phyloP scores from a whole-genome alignment of 2,797 vertebrate species.

The Percopsis omiscomaycus region DNA sequence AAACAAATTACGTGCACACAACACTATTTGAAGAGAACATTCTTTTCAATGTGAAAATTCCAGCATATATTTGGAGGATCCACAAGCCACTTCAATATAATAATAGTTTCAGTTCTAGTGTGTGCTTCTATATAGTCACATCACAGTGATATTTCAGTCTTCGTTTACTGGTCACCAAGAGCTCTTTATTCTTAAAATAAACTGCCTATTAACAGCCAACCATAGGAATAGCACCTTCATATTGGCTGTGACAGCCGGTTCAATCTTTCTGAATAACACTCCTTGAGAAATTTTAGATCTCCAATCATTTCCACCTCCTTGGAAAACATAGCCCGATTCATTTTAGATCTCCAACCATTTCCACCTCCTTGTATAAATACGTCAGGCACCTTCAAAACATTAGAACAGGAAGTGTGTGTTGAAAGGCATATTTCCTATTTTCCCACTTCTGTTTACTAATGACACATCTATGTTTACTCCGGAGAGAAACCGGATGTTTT shows the following conservation, averaged over 20 bases:
- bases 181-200: background rate
- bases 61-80: too few species aligned
- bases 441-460: constrained; percentile 41
- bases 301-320: constrained; percentile 39
- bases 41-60: too few species aligned
- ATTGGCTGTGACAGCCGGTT: constrained; percentile 4
- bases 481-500: constrained; percentile 75
- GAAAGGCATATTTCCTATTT: constrained; percentile 53
- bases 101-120: too few species aligned
- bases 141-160: background rate
- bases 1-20: too few species aligned
- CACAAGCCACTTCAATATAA: too few species aligned
- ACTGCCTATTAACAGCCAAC: background rate
- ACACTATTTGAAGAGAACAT: too few species aligned
- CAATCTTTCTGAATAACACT: constrained; percentile 27
- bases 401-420: constrained; percentile 62
- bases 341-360: constrained; percentile 31
- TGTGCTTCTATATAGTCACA: background rate
- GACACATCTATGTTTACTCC: constrained; percentile 69
- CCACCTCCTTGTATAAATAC: constrained; percentile 32
- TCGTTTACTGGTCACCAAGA: background rate
- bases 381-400: constrained; percentile 49
- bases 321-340: constrained; percentile 10
- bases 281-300: background rate
- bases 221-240: background rate